Evolutionary conservation across 1,140 invertebrate species (phyloP).

Genomic region (Nasonia vitripennis): DNA sequence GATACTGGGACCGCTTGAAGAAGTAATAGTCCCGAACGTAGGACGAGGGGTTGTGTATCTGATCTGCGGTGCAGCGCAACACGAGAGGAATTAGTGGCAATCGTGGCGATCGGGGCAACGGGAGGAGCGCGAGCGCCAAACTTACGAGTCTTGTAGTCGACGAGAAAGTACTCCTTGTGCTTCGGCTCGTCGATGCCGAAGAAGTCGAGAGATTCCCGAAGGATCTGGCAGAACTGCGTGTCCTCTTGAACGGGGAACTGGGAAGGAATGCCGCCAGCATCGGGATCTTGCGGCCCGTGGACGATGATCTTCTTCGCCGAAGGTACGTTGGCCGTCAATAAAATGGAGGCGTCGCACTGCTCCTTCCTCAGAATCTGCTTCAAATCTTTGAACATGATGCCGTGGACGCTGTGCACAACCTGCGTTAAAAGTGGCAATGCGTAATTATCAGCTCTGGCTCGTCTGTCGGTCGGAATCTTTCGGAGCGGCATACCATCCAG

Average conservation of each 20-base stretch:
- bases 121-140: no score
- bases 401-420: slow-evolving; percentile 97
- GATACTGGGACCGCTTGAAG: slow-evolving; percentile 98
- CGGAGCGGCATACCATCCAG: slow-evolving; percentile 87
- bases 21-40: slow-evolving; percentile 99
- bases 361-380: slow-evolving; percentile 99
- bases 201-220: slow-evolving; percentile 97
- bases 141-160: slow-evolving; percentile 98
- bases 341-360: slow-evolving; percentile 97
- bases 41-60: slow-evolving; percentile 94
- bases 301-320: slow-evolving; percentile 99
- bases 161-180: slow-evolving; percentile 93
- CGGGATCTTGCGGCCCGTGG: slow-evolving; percentile 92
- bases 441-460: no score
- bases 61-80: slow-evolving; percentile 77
- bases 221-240: slow-evolving; percentile 96
- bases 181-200: slow-evolving; percentile 96
- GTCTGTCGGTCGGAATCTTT: no score
- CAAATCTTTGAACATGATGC: slow-evolving; percentile 99
- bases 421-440: no score
- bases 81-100: no score
- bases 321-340: slow-evolving; percentile 98
- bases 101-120: no score
- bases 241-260: slow-evolving; percentile 99
- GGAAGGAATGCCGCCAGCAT: slow-evolving; percentile 96